Conservation (phyloP, 2,113 vertebrate genomes). For the Corydoras maculifer region DNA sequence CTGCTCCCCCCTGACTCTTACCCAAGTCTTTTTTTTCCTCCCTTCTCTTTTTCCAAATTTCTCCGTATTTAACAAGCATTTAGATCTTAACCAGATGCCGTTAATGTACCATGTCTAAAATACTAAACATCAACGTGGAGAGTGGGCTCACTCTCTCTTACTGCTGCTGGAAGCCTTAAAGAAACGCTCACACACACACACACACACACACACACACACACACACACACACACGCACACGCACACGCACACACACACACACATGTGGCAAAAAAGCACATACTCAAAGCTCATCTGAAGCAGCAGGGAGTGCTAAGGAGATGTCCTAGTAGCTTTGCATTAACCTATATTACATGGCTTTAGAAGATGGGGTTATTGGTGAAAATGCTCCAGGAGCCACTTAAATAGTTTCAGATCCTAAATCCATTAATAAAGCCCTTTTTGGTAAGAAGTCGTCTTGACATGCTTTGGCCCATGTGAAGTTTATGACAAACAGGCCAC, state of each 20-base stretch:
- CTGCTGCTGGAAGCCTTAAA: conserved; percentile 66
- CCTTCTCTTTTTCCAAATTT: conserved; percentile 60
- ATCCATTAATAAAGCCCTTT: conserved; percentile 39
- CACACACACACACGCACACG: conserved; percentile 31
- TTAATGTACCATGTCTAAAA: conserved; percentile 81
- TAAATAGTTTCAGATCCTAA: conserved; percentile 34
- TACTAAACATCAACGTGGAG: conserved; percentile 73
- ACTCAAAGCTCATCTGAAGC: conserved; percentile 39
- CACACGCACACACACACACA: conserved; percentile 34
- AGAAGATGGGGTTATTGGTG: conserved; percentile 18
- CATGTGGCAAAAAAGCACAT: neutral
- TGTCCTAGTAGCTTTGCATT: conserved; percentile 37
- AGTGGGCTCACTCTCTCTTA: conserved; percentile 48
- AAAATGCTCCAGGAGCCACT: conserved; percentile 31
- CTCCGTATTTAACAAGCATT: conserved; percentile 78
- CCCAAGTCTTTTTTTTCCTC: conserved; percentile 53
- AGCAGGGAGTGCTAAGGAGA: conserved; percentile 25
- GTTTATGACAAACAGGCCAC: conserved; percentile 27
- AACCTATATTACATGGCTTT: conserved; percentile 36
- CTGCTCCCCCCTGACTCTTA: conserved; percentile 51
- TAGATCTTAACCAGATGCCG: conserved; percentile 80
- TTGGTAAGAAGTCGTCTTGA: neutral
- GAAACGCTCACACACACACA: conserved; percentile 48
- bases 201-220: conserved; percentile 50
- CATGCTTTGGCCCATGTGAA: conserved; percentile 13